These are phyloP conservation scores for Anisognathus igniventris DNA, from an alignment of 2,797 vertebrate species.

Conservation along the genomic window DNA sequence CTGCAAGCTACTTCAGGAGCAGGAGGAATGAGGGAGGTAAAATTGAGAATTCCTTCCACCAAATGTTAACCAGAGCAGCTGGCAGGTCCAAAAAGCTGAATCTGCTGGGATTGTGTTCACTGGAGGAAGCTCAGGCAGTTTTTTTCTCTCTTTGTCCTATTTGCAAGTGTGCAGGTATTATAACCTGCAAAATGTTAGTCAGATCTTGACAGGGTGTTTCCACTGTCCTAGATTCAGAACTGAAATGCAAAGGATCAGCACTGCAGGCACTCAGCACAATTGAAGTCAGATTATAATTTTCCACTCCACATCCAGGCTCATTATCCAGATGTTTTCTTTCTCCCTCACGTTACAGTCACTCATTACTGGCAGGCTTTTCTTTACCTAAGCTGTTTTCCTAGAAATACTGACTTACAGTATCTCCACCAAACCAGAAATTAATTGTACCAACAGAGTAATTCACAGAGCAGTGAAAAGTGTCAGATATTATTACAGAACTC, in stretches of 20 bases:
- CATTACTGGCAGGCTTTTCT: background rate
- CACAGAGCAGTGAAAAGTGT: background rate
- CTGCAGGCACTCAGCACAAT: background rate
- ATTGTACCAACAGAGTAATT: background rate
- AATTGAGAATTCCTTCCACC: background rate
- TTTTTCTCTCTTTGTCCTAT: background rate
- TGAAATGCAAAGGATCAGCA: background rate
- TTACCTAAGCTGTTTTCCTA: background rate
- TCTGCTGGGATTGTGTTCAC: fast-evolving
- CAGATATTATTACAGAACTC: background rate
- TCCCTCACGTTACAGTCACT: background rate
- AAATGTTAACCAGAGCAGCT: background rate
- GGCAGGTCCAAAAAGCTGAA: background rate
- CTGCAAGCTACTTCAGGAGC: background rate
- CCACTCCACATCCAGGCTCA: background rate
- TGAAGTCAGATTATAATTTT: background rate
- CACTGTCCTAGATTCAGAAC: background rate
- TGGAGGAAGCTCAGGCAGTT: background rate
- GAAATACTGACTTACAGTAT: background rate
- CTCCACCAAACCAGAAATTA: background rate
- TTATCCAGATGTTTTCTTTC: background rate
- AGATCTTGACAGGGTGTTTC: background rate
- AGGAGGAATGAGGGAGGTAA: background rate
- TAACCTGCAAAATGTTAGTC: background rate
- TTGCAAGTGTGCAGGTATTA: background rate